Evolutionary conservation across 1,140 invertebrate species (phyloP).

Genomic region (Homarus americanus): DNA sequence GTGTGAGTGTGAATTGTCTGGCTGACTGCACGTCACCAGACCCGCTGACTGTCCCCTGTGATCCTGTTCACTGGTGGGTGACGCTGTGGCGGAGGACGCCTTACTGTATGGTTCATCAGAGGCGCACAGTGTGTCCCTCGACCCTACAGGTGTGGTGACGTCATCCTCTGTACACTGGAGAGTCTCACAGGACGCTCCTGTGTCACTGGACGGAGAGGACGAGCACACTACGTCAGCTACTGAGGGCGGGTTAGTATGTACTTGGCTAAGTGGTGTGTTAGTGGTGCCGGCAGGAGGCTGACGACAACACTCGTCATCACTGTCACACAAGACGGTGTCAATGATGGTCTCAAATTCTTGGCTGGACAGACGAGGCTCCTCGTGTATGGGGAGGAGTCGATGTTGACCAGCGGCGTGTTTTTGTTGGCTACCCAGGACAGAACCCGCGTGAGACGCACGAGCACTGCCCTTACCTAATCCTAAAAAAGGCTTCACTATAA

Average conservation of each 20-base stretch:
- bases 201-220: constrained; percentile 52
- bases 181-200: constrained; percentile 43
- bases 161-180: constrained; percentile 23
- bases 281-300: not conserved
- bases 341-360: constrained; percentile 58
- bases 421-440: constrained; percentile 66
- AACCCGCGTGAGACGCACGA: constrained; percentile 62
- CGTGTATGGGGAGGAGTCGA: constrained; percentile 22
- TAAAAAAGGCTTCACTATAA: constrained; percentile 74
- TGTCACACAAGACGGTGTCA: constrained; percentile 54
- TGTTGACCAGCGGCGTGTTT: constrained; percentile 13
- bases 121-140: constrained; percentile 38
- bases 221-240: not conserved
- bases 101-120: not conserved
- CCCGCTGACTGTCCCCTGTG: not conserved
- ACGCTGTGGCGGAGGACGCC: not conserved
- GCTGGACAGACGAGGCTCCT: constrained; percentile 4
- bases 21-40: not conserved
- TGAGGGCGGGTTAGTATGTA: constrained; percentile 25
- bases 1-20: not conserved
- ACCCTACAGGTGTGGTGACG: constrained; percentile 2
- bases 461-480: constrained; percentile 75
- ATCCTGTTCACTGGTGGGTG: not conserved
- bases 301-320: constrained; percentile 35
- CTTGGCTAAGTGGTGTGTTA: not conserved